Evolutionary conservation across 2,113 vertebrate species (phyloP).

Genomic region (Callithrix jacchus): DNA sequence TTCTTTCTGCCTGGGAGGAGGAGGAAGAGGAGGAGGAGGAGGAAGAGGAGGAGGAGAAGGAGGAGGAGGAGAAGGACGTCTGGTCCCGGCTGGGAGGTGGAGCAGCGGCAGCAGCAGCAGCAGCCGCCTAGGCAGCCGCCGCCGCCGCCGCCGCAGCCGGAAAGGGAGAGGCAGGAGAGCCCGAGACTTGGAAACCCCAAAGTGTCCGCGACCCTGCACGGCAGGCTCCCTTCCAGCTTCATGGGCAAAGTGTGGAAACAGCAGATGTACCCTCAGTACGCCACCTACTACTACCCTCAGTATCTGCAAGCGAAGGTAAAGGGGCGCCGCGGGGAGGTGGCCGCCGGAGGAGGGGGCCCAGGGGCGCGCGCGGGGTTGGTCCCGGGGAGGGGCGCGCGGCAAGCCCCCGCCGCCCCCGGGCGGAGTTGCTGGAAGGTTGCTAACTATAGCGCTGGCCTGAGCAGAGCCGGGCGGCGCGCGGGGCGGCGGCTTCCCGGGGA

Average conservation of each 20-base stretch:
- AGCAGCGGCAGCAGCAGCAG: slow-evolving; percentile 71
- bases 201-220: slow-evolving; percentile 83
- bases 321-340: not conserved
- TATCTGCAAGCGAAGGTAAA: slow-evolving; percentile 89
- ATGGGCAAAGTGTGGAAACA: slow-evolving; percentile 93
- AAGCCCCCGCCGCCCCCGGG: slow-evolving; percentile 24
- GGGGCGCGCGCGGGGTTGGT: slow-evolving; percentile 48
- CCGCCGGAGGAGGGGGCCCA: not conserved
- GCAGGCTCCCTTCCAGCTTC: slow-evolving; percentile 88
- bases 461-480: slow-evolving; percentile 60
- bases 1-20: slow-evolving; percentile 75
- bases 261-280: slow-evolving; percentile 93
- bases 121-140: slow-evolving; percentile 59
- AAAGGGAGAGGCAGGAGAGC: slow-evolving; percentile 78
- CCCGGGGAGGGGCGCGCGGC: slow-evolving; percentile 4
- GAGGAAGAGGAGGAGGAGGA: not conserved
- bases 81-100: slow-evolving; percentile 76
- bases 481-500: slow-evolving; percentile 68
- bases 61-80: slow-evolving; percentile 54
- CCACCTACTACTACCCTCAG: slow-evolving; percentile 91
- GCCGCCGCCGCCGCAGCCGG: slow-evolving; percentile 74
- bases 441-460: slow-evolving; percentile 78
- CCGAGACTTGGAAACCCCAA: slow-evolving; percentile 81
- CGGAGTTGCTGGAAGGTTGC: slow-evolving; percentile 69
- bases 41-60: accelerated